A percentile compares a stretch with the other conserved stretches of the same genome.
These are phyloP conservation scores for Chrosomus eos DNA, from an alignment of 2,797 vertebrate species.

Conservation along the genomic window DNA sequence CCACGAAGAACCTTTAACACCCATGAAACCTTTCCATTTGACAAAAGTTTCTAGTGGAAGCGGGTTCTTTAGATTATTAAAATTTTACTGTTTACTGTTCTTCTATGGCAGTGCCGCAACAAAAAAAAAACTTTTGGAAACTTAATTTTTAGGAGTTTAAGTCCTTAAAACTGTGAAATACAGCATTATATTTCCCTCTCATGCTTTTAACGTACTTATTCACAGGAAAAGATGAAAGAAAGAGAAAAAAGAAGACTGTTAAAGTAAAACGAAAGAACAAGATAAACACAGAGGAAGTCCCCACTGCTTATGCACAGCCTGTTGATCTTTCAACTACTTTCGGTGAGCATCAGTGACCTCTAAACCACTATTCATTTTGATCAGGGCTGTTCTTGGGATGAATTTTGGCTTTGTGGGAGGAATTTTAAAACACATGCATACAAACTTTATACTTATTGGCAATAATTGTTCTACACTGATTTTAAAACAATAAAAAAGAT, in stretches of 20 bases:
- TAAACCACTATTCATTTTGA: conserved; percentile 42
- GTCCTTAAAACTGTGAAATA: conserved; percentile 1
- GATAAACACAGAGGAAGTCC: conserved; percentile 79
- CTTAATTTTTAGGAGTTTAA: background rate
- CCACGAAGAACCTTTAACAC: background rate
- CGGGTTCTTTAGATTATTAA: background rate
- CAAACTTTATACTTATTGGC: background rate
- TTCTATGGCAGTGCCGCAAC: background rate
- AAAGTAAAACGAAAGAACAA: conserved; percentile 78
- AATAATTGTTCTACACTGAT: background rate
- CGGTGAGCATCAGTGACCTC: conserved; percentile 71
- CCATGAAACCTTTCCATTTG: background rate
- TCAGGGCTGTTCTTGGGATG: background rate
- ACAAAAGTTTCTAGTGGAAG: background rate
- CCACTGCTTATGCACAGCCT: conserved; percentile 62
- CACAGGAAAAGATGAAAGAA: conserved; percentile 68
- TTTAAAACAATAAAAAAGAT: conserved; percentile 1
- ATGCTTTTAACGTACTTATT: background rate
- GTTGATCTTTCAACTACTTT: conserved; percentile 78
- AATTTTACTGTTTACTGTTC: background rate
- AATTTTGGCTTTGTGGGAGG: conserved; percentile 3
- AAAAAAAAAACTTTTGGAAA: background rate
- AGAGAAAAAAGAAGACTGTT: conserved; percentile 72
- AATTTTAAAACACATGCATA: background rate
- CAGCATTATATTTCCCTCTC: background rate